These are phyloP conservation scores for Cydia amplana DNA, from an alignment of 1,140 invertebrate genomes.

Conservation along the genomic window DNA sequence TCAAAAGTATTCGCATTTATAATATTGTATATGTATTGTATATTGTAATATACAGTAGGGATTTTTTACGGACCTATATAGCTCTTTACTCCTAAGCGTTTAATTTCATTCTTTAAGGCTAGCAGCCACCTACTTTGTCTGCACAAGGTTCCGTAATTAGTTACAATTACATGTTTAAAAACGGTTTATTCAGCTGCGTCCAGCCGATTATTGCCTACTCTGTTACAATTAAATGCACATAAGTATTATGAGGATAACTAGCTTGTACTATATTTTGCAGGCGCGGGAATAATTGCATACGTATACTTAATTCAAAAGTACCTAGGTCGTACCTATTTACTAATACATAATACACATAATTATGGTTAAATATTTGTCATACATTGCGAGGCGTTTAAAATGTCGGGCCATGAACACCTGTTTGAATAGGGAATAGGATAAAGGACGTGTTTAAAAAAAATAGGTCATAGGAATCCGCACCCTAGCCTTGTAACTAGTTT, in stretches of 20 bases:
- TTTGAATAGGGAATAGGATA: too few relatives aligned
- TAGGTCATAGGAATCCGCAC: too few relatives aligned
- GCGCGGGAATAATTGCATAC: background rate
- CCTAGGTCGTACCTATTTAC: background rate
- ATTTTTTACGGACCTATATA: too few relatives aligned
- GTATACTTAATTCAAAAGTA: background rate
- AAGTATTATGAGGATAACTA: constrained; percentile 2
- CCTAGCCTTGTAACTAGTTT: too few relatives aligned
- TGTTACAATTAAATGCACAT: too few relatives aligned
- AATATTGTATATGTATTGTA: too few relatives aligned
- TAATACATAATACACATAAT: too few relatives aligned
- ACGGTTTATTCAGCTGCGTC: background rate
- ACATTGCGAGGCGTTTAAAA: too few relatives aligned
- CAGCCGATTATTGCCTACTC: background rate
- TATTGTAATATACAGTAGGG: too few relatives aligned
- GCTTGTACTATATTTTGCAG: background rate
- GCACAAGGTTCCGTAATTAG: constrained; percentile 10
- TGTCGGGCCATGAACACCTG: too few relatives aligned
- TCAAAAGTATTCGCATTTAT: too few relatives aligned
- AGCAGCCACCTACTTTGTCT: background rate
- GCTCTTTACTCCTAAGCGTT: background rate
- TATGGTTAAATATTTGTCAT: background rate
- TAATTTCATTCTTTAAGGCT: background rate
- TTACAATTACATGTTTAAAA: background rate
- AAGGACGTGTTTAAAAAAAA: too few relatives aligned